These are phyloP conservation scores for Drosophila macrothrix DNA, from an alignment of 2,888 invertebrate genomes.

Conservation along the genomic window DNA sequence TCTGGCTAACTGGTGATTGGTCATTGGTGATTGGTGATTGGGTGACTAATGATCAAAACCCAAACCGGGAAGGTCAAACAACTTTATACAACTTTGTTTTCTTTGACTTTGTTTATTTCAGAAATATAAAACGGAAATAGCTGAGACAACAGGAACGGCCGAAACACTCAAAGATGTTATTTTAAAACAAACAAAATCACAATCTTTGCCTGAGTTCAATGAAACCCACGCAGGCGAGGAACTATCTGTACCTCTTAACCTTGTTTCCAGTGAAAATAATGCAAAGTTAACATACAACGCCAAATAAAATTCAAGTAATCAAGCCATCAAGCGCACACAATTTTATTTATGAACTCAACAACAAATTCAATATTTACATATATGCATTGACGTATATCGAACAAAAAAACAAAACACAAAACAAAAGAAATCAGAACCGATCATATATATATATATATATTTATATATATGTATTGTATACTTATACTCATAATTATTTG, in stretches of 20 bases:
- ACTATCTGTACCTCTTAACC: constrained; percentile 77
- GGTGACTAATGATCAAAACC: neutral
- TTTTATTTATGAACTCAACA: constrained; percentile 65
- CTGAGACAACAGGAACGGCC: constrained; percentile 49
- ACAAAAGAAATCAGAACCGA: constrained; percentile 6
- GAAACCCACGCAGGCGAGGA: constrained; percentile 68
- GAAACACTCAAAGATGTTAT: constrained; percentile 71
- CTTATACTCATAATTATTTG: constrained; percentile 65
- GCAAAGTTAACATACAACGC: constrained; percentile 80
- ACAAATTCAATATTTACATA: constrained; percentile 20
- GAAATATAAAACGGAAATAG: constrained; percentile 68
- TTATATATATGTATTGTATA: constrained; percentile 57
- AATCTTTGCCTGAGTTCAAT: constrained; percentile 65
- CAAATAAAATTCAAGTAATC: constrained; percentile 70
- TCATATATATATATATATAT: constrained; percentile 46
- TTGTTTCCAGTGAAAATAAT: constrained; percentile 81
- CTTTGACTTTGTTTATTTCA: constrained; percentile 8
- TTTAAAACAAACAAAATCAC: constrained; percentile 67
- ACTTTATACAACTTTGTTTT: neutral
- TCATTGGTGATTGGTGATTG: neutral
- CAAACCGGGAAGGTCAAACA: neutral
- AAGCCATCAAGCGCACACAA: constrained; percentile 64
- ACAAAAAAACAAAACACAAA: neutral
- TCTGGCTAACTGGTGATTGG: neutral
- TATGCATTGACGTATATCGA: constrained; percentile 17